Percentiles rank a stretch among this genome's conserved stretches.
phyloP scores from a whole-genome alignment of 2,113 vertebrate species.

The Spea bombifrons region DNA sequence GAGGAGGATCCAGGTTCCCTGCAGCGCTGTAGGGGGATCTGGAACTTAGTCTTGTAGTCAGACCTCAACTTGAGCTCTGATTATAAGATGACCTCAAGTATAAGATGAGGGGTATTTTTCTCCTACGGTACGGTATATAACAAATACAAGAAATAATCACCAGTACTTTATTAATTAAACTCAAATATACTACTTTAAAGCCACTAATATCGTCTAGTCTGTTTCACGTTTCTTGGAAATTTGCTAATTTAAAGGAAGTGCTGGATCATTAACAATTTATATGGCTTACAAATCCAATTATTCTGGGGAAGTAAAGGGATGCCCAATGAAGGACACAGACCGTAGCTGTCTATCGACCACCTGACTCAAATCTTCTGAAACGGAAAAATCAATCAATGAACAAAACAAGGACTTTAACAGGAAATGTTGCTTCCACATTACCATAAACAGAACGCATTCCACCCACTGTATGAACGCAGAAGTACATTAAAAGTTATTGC shows the following conservation, averaged over 20 bases:
- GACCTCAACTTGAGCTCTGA: no score
- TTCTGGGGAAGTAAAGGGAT: slow-evolving; percentile 2
- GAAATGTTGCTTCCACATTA: slow-evolving; percentile 14
- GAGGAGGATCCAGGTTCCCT: no score
- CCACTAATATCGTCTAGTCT: no score
- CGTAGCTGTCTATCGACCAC: slow-evolving; percentile 16
- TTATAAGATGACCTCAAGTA: no score
- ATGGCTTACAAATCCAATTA: slow-evolving; percentile 27
- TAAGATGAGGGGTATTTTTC: no score
- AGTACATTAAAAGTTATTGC: no score
- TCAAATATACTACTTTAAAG: no score
- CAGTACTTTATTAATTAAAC: no score
- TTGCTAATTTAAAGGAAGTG: not conserved
- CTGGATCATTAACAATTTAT: slow-evolving; percentile 30
- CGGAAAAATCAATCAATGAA: slow-evolving; percentile 36
- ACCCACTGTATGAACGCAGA: not conserved
- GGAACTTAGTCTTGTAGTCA: no score
- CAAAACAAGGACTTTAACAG: slow-evolving; percentile 1
- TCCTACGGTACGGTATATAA: no score
- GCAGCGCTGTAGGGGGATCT: no score
- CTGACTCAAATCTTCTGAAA: slow-evolving; percentile 13
- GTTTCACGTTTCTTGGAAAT: slow-evolving; percentile 13
- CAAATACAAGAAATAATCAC: no score
- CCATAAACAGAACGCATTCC: not conserved
- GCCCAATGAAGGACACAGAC: slow-evolving; percentile 1